These are phyloP conservation scores for Cancer borealis DNA, from an alignment of 2,888 invertebrate species.

Conservation along the genomic window DNA sequence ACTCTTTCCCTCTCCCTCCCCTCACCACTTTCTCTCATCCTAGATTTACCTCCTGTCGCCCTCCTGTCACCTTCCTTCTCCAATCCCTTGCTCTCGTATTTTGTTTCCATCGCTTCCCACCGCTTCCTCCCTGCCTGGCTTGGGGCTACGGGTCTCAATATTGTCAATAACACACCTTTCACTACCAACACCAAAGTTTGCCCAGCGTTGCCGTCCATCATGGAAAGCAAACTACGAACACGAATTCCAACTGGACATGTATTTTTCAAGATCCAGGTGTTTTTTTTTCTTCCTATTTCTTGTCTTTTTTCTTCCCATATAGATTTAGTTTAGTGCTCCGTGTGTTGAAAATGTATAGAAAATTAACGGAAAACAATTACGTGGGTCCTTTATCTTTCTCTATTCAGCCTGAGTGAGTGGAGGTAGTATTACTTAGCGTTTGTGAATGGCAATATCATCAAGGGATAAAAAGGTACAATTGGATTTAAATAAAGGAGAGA, in stretches of 20 bases:
- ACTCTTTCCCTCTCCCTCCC: constrained; percentile 35
- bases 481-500: constrained; percentile 22
- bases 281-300: background rate
- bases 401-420: background rate
- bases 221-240: background rate
- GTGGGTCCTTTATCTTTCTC: background rate
- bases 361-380: background rate
- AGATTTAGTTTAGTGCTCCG: background rate
- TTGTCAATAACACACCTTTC: constrained; percentile 23
- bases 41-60: background rate
- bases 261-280: background rate
- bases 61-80: background rate
- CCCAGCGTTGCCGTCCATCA: constrained; percentile 12
- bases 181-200: background rate
- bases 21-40: background rate
- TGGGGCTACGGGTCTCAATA: background rate
- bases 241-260: background rate
- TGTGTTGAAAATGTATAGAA: background rate
- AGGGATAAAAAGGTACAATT: background rate
- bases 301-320: background rate
- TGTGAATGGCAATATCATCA: background rate
- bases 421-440: background rate
- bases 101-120: background rate
- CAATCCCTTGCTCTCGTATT: constrained; percentile 28
- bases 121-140: background rate